Conservation (phyloP, 2,113 vertebrate genomes). For the Misgurnus anguillicaudatus region DNA sequence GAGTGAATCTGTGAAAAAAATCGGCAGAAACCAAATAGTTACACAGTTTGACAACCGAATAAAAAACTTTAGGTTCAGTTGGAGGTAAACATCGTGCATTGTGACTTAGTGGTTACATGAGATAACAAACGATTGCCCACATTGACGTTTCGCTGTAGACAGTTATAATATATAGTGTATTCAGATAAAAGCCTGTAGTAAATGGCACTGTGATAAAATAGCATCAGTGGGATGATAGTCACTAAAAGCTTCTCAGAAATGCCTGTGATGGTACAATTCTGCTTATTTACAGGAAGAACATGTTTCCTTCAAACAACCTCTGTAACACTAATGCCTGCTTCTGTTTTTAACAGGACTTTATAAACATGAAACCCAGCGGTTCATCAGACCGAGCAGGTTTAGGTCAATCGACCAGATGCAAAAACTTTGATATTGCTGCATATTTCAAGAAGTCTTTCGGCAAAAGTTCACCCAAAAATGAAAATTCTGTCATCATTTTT, state of each 20-base stretch:
- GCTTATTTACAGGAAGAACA: slow-evolving; percentile 21
- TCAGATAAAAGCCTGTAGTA: slow-evolving; percentile 22
- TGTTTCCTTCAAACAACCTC: slow-evolving; percentile 17
- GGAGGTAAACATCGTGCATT: background rate
- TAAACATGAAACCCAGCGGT: slow-evolving; percentile 17
- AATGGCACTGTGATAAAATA: slow-evolving; percentile 45
- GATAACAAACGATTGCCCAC: background rate
- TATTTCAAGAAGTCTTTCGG: too few species aligned
- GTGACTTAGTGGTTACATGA: background rate
- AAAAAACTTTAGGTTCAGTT: background rate
- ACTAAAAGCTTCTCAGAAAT: slow-evolving; percentile 43
- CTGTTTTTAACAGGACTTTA: slow-evolving; percentile 5
- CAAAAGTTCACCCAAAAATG: too few species aligned
- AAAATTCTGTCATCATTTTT: too few species aligned
- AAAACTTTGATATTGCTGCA: too few species aligned
- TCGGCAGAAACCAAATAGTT: background rate
- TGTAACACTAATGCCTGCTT: slow-evolving; percentile 14
- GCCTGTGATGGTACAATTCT: background rate
- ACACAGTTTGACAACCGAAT: background rate
- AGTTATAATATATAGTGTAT: slow-evolving; percentile 25
- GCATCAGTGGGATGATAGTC: slow-evolving; percentile 40
- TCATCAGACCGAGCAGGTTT: background rate
- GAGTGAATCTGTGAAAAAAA: slow-evolving; percentile 10
- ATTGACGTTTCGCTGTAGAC: background rate
- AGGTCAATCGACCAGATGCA: too few species aligned